Evolutionary conservation across 2,113 vertebrate genomes (phyloP).

Genomic region (Leiothrix lutea): DNA sequence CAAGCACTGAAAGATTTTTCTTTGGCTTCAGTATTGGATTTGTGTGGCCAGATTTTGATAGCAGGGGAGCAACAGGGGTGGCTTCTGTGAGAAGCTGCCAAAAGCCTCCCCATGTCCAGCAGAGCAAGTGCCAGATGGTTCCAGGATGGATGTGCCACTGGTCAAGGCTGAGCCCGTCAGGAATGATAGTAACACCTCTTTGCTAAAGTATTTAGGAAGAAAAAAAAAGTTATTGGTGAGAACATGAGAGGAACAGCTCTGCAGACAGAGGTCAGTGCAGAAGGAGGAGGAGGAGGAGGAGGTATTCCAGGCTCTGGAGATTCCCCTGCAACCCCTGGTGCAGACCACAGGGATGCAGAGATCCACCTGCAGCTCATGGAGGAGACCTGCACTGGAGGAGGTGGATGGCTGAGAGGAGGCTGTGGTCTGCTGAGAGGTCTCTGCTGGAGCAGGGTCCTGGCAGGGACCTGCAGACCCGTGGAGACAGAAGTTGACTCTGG

Average conservation of each 20-base stretch:
- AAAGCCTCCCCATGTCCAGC: not conserved
- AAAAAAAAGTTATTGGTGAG: not conserved
- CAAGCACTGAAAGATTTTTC: not conserved
- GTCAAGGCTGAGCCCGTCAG: not conserved
- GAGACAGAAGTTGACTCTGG: accelerated
- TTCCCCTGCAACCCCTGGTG: not conserved
- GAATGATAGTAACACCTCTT: not conserved
- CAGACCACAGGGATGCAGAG: not conserved
- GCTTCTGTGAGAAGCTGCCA: not conserved
- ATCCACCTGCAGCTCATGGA: not conserved
- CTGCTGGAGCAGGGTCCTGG: not conserved
- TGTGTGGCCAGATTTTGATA: not conserved
- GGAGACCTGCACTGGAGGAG: not conserved
- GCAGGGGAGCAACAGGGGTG: too few relatives aligned
- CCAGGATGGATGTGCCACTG: not conserved
- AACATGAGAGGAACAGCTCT: not conserved
- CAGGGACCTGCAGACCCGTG: accelerated
- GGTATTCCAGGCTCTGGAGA: accelerated
- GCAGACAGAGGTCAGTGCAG: not conserved
- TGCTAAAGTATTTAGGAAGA: not conserved
- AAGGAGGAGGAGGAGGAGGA: not conserved
- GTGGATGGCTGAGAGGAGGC: not conserved
- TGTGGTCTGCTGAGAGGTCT: accelerated
- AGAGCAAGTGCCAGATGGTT: not conserved
- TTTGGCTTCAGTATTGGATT: not conserved